Evolutionary conservation across 2,113 vertebrate genomes (phyloP).

Genomic region (Machaerirhynchus nigripectus): DNA sequence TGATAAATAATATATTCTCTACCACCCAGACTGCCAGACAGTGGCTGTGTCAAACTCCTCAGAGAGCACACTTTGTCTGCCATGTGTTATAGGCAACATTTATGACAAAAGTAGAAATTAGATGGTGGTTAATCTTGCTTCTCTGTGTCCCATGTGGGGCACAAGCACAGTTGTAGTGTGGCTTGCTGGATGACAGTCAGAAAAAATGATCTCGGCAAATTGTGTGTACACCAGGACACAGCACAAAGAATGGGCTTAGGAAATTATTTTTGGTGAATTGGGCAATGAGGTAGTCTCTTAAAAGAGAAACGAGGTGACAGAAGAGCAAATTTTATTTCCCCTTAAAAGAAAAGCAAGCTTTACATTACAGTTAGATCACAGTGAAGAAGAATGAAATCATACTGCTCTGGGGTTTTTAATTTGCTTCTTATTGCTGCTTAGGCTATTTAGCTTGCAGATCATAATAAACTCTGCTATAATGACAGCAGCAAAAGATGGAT

Average conservation of each 20-base stretch:
- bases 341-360: background rate
- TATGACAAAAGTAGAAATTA: slow-evolving; percentile 67
- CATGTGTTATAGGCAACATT: slow-evolving; percentile 67
- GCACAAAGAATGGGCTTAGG: slow-evolving; percentile 29
- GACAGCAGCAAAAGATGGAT: slow-evolving; percentile 39
- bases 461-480: slow-evolving; percentile 47
- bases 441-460: slow-evolving; percentile 59
- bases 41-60: slow-evolving; percentile 61
- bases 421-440: slow-evolving; percentile 56
- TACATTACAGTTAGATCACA: slow-evolving; percentile 38
- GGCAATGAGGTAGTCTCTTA: slow-evolving; percentile 44
- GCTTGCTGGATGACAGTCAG: slow-evolving; percentile 44
- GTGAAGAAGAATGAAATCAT: slow-evolving; percentile 32
- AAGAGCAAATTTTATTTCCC: slow-evolving; percentile 54
- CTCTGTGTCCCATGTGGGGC: slow-evolving; percentile 46
- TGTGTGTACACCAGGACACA: background rate
- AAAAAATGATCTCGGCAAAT: slow-evolving; percentile 60
- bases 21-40: slow-evolving; percentile 71
- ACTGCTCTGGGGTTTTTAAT: slow-evolving; percentile 56
- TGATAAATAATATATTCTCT: slow-evolving; percentile 74
- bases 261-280: slow-evolving; percentile 56
- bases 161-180: slow-evolving; percentile 28
- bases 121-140: slow-evolving; percentile 64
- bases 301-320: slow-evolving; percentile 43
- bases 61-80: slow-evolving; percentile 69